These are phyloP conservation scores for Sterrhoptilus dennistouni DNA, from an alignment of 2,113 vertebrate species.

Conservation along the genomic window DNA sequence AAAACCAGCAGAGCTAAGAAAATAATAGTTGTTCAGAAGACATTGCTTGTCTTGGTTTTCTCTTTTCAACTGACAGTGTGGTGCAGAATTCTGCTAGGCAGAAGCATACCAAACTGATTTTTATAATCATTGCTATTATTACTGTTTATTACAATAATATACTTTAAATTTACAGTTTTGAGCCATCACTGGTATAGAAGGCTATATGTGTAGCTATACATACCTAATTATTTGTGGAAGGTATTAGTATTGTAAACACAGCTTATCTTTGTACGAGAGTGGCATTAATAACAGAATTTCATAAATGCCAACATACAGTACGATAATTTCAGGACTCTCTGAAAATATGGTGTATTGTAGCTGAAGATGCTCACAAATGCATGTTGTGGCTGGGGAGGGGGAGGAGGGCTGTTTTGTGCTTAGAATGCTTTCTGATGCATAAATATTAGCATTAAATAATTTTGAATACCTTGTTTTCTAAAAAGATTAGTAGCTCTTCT, in stretches of 20 bases:
- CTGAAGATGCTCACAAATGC: slow-evolving; percentile 60
- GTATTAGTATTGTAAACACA: slow-evolving; percentile 45
- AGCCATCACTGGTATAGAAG: neutral
- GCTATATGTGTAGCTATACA: slow-evolving; percentile 3
- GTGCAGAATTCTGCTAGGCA: neutral
- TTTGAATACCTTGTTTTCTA: slow-evolving; percentile 78
- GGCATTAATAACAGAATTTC: slow-evolving; percentile 68
- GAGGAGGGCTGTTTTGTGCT: slow-evolving; percentile 45
- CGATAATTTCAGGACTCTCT: slow-evolving; percentile 27
- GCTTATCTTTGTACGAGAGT: slow-evolving; percentile 29
- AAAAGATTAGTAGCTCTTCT: slow-evolving; percentile 82
- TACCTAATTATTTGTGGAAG: slow-evolving; percentile 48
- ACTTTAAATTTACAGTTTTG: slow-evolving; percentile 22
- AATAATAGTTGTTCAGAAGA: neutral
- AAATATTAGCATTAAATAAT: slow-evolving; percentile 84
- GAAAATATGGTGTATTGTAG: slow-evolving; percentile 58
- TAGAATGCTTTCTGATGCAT: slow-evolving; percentile 74
- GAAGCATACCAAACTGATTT: neutral
- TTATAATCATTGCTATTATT: slow-evolving; percentile 14
- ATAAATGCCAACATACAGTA: slow-evolving; percentile 25
- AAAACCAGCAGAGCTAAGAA: neutral
- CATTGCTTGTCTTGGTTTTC: neutral
- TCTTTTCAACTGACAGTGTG: neutral
- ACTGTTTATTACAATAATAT: neutral
- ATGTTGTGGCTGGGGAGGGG: neutral